Conservation (phyloP, 2,797 vertebrate species). For the Prunella strophiata region DNA sequence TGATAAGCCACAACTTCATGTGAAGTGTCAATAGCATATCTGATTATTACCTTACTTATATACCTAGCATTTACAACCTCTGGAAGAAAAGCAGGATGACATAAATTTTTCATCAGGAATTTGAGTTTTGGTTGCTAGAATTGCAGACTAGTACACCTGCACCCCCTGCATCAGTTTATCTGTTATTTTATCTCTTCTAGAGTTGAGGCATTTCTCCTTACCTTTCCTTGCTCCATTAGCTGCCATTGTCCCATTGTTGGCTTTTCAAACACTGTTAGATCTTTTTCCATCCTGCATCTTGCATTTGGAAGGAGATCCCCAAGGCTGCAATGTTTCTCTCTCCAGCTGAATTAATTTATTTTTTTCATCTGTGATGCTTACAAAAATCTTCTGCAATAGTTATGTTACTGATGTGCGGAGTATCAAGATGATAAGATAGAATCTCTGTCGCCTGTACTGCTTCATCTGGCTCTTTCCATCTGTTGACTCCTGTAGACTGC, state of each 20-base stretch:
- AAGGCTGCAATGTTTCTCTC: neutral
- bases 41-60: neutral
- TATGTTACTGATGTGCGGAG: neutral
- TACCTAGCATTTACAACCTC: neutral
- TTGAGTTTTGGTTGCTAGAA: neutral
- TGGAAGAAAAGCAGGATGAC: neutral
- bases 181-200: neutral
- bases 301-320: neutral
- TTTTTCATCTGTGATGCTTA: neutral
- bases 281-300: neutral
- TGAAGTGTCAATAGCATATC: neutral
- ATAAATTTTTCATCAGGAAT: neutral
- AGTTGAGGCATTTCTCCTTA: neutral
- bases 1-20: neutral
- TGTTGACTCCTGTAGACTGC: neutral
- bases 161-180: neutral
- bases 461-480: neutral
- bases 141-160: neutral
- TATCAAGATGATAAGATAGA: neutral
- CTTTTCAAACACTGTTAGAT: neutral
- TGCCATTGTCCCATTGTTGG: neutral
- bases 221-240: neutral
- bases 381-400: neutral
- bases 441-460: neutral
- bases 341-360: neutral